A percentile compares a stretch with the other conserved stretches of the same genome.
phyloP scores from a whole-genome alignment of 2,113 vertebrate genomes.

The Sialia sialis region DNA sequence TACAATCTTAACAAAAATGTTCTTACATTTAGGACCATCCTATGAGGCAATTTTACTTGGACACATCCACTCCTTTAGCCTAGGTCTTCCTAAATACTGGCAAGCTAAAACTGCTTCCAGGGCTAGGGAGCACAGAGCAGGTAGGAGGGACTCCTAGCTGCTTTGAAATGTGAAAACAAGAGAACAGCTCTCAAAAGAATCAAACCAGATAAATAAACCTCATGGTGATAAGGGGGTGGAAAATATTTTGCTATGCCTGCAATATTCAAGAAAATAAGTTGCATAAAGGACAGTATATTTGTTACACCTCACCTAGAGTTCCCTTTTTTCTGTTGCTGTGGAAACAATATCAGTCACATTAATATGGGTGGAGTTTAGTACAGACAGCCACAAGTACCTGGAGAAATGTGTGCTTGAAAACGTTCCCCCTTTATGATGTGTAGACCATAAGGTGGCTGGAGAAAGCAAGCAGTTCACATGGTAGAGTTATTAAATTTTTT shows the following conservation, averaged over 20 bases:
- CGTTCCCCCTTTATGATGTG: not conserved
- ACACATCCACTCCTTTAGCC: not conserved
- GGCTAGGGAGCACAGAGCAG: not conserved
- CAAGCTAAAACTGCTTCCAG: not conserved
- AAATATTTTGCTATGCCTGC: not conserved
- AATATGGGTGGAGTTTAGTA: not conserved
- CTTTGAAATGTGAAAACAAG: not conserved
- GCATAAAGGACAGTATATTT: not conserved
- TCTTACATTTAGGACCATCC: not conserved
- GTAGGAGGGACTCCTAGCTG: not conserved
- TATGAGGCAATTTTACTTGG: not conserved
- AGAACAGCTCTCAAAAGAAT: not conserved
- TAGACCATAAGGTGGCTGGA: not conserved
- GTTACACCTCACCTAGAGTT: not conserved
- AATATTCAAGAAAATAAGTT: not conserved
- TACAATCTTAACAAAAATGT: not conserved
- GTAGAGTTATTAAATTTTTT: not conserved
- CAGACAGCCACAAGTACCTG: not conserved
- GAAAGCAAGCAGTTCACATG: not conserved
- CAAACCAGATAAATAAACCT: not conserved
- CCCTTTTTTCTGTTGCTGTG: not conserved
- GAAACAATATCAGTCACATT: not conserved
- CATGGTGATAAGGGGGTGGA: not conserved
- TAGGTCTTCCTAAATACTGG: not conserved
- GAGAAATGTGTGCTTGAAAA: not conserved